Conservation (phyloP, 2,888 invertebrate genomes). For the Athrips mouffetella region DNA sequence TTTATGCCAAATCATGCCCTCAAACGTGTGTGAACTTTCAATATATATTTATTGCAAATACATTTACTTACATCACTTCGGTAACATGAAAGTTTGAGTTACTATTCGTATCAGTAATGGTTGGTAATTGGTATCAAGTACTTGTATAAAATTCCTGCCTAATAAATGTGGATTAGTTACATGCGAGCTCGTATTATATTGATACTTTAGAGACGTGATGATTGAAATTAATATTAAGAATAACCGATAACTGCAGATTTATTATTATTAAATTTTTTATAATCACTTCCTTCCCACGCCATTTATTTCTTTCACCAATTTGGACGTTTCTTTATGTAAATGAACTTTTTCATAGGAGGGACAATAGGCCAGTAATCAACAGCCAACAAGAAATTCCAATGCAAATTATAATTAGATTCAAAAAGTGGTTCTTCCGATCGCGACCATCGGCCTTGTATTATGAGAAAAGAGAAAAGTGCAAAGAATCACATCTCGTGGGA, state of each 20-base stretch:
- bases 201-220: too few species aligned
- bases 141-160: too few species aligned
- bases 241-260: too few species aligned
- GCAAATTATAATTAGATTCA: constrained; percentile 44
- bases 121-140: too few species aligned
- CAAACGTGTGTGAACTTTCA: constrained; percentile 26
- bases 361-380: constrained; percentile 3
- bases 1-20: constrained; percentile 34
- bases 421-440: constrained; percentile 55
- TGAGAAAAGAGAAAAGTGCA: constrained; percentile 75
- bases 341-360: neutral
- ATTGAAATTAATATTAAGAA: too few species aligned
- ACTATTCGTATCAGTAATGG: neutral
- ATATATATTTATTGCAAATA: constrained; percentile 5
- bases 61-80: neutral
- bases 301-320: neutral
- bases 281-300: too few species aligned
- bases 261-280: too few species aligned
- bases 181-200: too few species aligned
- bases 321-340: neutral
- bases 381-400: constrained; percentile 27
- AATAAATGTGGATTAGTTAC: too few species aligned
- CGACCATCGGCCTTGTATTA: constrained; percentile 53
- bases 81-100: neutral
- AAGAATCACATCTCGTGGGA: constrained; percentile 70